Evolutionary conservation across 2,888 invertebrate species (phyloP), one percentile per base, ranked within the genome.

Genomic region (Drosophila lacicola): DNA sequence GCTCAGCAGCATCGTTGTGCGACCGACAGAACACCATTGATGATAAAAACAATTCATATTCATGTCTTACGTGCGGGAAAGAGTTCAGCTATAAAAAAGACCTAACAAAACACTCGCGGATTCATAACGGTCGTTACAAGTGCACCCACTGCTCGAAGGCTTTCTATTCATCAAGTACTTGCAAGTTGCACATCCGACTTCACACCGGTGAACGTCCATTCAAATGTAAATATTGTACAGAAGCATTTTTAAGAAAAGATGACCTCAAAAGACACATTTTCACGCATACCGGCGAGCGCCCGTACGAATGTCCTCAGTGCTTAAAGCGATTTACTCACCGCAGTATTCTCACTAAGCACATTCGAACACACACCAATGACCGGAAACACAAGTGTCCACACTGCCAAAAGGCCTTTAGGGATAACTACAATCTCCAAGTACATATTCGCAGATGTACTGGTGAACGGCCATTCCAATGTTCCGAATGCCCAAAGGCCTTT

Each of bases 121-220:
- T 9, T 2, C 53, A 51, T 36, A 19, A 4, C 13, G 36, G 36
- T 0, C 51, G 13, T 1, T 60, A n/a, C 21, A 11, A n/a, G 11
- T 60, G 60, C 14, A 25, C 9, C 17, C 13, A 29, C 42, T 60
- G 60, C 14, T 17, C 53, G 4, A 25, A 21, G 17, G 11, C 17
- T 0, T 60, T 53, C 9, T 5, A 0, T 4, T 11, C 41, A 5
- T 5, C 25, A 8, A n/a, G 25, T 5, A 34, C 8, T 10, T 21
- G 4, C 4, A 25, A 9, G 4, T 13, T 21, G 11, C 58, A 58
- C 34, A 17, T 11, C 2, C 58, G 51, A 0, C 17, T 36, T 2
- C 58, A 58, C 10, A 58, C 58, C 10, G 58, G 58, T 1, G 60
- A 53, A 29, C 53, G 53, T 8, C 60, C 60, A 13, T 53, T 8